Percentiles rank a stretch among this genome's conserved stretches.
phyloP scores from a whole-genome alignment of 53 echinoderm and acorn worm genomes.

The Holothuria leucospilota region DNA sequence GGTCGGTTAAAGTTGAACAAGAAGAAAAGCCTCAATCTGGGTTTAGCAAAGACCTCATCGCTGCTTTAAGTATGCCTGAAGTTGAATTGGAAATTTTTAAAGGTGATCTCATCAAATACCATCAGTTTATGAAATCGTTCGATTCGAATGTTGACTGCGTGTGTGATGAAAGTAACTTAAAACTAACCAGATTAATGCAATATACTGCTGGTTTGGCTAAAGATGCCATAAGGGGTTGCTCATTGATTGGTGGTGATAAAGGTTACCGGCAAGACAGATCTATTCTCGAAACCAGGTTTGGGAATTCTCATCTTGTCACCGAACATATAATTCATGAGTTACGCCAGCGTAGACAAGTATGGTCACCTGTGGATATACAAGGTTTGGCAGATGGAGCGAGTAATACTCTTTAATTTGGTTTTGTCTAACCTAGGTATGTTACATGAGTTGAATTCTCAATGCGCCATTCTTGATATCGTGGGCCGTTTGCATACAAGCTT shows the following conservation, averaged over 20 bases:
- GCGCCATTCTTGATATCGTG: constrained; percentile 26
- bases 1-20: constrained; percentile 24
- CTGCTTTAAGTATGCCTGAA: constrained; percentile 46
- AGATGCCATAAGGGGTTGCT: constrained; percentile 57
- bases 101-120: constrained; percentile 48
- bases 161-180: constrained; percentile 52
- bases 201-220: constrained; percentile 49
- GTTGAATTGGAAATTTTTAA: constrained; percentile 53
- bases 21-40: constrained; percentile 28
- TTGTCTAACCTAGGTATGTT: background rate
- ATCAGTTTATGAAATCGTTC: constrained; percentile 53
- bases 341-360: constrained; percentile 24
- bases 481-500: constrained; percentile 28
- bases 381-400: constrained; percentile 33
- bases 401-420: constrained; percentile 10
- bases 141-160: constrained; percentile 47
- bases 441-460: constrained; percentile 40
- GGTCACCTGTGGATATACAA: constrained; percentile 33
- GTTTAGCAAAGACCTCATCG: constrained; percentile 37
- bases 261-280: constrained; percentile 41
- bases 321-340: constrained; percentile 34
- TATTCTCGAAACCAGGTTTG: constrained; percentile 51
- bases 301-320: constrained; percentile 51
- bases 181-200: constrained; percentile 50
- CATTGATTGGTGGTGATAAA: constrained; percentile 34